A percentile compares a stretch with the other conserved stretches of the same genome.
Conservation (phyloP, 2,797 vertebrate genomes). For the Selene dorsalis region DNA sequence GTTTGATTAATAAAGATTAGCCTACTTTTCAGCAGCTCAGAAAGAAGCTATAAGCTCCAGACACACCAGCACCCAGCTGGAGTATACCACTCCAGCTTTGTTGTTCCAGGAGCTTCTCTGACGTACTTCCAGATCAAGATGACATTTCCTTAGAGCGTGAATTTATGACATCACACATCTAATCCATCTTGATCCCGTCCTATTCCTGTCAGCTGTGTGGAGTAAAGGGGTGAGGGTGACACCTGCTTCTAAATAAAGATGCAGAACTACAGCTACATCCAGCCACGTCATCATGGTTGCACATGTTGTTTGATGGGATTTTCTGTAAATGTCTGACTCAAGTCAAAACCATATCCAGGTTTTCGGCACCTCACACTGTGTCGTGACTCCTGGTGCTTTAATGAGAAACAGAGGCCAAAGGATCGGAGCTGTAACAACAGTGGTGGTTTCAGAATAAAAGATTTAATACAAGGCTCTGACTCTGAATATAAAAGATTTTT, state of each 20-base stretch:
- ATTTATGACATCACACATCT: constrained; percentile 51
- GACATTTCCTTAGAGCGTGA: constrained; percentile 39
- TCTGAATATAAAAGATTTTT: constrained; percentile 7
- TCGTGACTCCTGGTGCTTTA: constrained; percentile 7
- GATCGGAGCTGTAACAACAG: constrained; percentile 20
- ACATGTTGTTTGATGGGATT: constrained; percentile 30
- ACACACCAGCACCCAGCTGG: not conserved
- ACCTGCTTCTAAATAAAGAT: constrained; percentile 58
- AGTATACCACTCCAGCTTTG: not conserved
- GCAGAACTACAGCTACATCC: constrained; percentile 8
- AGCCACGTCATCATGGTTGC: not conserved
- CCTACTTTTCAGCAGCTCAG: constrained; percentile 23
- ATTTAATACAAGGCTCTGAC: constrained; percentile 7
- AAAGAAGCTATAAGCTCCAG: constrained; percentile 1
- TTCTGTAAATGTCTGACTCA: constrained; percentile 29
- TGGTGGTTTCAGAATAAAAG: constrained; percentile 26
- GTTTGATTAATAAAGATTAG: constrained; percentile 58
- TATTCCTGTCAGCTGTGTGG: constrained; percentile 48
- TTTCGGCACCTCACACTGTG: not conserved
- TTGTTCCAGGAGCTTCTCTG: constrained; percentile 29
- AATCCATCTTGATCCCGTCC: constrained; percentile 63
- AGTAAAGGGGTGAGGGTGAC: constrained; percentile 25
- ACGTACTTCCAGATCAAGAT: not conserved
- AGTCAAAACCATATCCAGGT: constrained; percentile 21
- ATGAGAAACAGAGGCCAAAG: constrained; percentile 16